Conservation (phyloP, 2,113 vertebrate species). For the Xenopus laevis region DNA sequence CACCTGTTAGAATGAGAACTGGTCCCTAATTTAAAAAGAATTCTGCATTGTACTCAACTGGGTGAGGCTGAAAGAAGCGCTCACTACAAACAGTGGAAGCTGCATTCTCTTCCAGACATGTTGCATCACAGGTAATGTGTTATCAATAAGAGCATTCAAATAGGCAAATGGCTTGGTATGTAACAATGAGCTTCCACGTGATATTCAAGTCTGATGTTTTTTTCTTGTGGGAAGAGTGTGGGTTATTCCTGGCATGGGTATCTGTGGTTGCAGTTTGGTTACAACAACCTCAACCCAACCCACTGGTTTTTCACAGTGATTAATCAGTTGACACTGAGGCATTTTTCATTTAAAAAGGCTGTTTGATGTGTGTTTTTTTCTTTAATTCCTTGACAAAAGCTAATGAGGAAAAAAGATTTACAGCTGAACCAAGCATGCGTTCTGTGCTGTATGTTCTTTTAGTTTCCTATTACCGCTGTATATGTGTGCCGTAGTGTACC, state of each 20-base stretch:
- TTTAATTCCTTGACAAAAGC: constrained; percentile 48
- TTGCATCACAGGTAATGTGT: constrained; percentile 56
- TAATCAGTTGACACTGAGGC: constrained; percentile 56
- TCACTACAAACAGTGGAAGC: constrained; percentile 53
- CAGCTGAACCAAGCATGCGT: too few species aligned
- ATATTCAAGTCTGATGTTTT: constrained; percentile 60
- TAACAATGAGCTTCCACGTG: constrained; percentile 62
- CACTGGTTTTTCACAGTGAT: constrained; percentile 59
- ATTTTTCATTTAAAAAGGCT: constrained; percentile 50
- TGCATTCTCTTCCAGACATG: constrained; percentile 51
- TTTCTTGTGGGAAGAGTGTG: constrained; percentile 53
- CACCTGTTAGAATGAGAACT: constrained; percentile 24
- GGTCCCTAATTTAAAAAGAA: constrained; percentile 31
- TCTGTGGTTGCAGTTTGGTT: constrained; percentile 52
- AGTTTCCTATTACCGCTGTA: too few species aligned
- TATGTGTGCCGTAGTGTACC: too few species aligned
- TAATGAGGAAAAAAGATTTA: constrained; percentile 25
- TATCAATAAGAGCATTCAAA: constrained; percentile 64
- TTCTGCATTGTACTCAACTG: constrained; percentile 44
- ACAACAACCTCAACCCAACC: constrained; percentile 60
- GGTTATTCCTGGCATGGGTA: constrained; percentile 59
- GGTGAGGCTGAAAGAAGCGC: constrained; percentile 47
- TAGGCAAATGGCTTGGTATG: constrained; percentile 57
- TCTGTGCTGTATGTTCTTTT: too few species aligned
- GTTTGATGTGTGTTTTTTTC: constrained; percentile 39